Percentiles rank a stretch among this genome's conserved stretches.
Conservation (phyloP, 2,888 invertebrate genomes). For the Leptopterna dolabrata region DNA sequence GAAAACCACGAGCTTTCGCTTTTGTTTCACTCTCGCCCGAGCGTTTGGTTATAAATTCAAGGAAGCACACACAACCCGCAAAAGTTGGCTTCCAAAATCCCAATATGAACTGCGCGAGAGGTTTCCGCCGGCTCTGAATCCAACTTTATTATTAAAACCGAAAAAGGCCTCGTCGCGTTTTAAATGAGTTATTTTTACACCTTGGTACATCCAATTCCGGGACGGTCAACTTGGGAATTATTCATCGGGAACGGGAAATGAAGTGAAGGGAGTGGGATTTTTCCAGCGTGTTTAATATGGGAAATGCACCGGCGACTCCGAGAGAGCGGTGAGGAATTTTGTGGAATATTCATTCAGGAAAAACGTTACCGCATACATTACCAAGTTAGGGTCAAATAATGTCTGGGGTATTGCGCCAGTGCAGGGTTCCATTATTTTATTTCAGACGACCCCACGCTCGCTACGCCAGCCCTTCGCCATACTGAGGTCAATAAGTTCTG, state of each 20-base stretch:
- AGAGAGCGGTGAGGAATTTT: not conserved
- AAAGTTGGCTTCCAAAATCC: not conserved
- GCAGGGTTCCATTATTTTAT: not conserved
- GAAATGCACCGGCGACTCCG: not conserved
- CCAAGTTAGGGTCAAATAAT: not conserved
- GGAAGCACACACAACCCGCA: not conserved
- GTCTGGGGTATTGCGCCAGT: not conserved
- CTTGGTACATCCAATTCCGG: slow-evolving; percentile 21
- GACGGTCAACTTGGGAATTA: slow-evolving; percentile 1
- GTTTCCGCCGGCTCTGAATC: not conserved
- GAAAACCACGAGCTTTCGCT: not conserved
- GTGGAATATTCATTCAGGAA: not conserved
- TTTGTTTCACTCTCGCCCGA: not conserved
- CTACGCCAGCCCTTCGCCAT: too few relatives aligned
- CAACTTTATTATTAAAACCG: slow-evolving; percentile 24
- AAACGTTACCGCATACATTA: not conserved
- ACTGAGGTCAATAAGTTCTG: too few relatives aligned
- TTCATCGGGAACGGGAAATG: slow-evolving; percentile 14
- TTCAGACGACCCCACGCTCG: too few relatives aligned
- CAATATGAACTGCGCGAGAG: slow-evolving; percentile 3
- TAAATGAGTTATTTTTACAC: slow-evolving; percentile 29
- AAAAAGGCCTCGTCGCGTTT: slow-evolving; percentile 7
- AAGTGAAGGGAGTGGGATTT: not conserved
- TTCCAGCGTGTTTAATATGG: not conserved
- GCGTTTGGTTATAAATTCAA: slow-evolving; percentile 1